Base-by-base conservation (phyloP, 2,888 invertebrate species). In the Ennomos quercinarius region DNA sequence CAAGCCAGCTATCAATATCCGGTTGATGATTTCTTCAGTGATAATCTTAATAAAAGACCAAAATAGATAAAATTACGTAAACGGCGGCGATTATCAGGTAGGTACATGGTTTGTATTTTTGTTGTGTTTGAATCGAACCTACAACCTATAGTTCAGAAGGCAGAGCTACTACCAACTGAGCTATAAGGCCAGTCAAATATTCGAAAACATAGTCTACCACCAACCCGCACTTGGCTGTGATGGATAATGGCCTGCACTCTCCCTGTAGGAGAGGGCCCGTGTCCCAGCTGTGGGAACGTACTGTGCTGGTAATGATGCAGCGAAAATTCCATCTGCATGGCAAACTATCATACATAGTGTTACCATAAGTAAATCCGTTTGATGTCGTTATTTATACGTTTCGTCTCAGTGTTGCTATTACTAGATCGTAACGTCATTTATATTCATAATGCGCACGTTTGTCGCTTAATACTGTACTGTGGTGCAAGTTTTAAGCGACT, bases 371-470 rank as follows among this genome's bases (percentile, higher is more conserved):
- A 41, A 45, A 36, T 51, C 48, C 54, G 52, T 57, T 62, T 62
- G 61, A 62, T 62, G 57, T 61, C 43, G 51, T 55, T 44, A 53
- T 37, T 42, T 57, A 8, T 17, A 35, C 34, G 27, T 27, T 27
- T 27, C 39, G 41, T 57, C 47, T 55, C 47, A 51, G 47, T 40
- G 36, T 46, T 52, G 45, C 27, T 43, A 45, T 47, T 70, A 74
- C 74, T 78, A 77, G 72, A 77, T 80, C 71, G 74, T 63, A 61
- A 66, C 59, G 52, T 53, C 57, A 79, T 84, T 77, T 78, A 74
- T 81, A 84, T 83, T 82, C 84, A 80, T 78, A 73, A 66, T 73
- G 72, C 66, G 73, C 63, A 48, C 67, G 66, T 72, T 74, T 73
- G 71, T 66, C 65, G 66, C 57, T 66, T 72, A 47, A 55, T 61